Conservation (phyloP, 2,888 invertebrate genomes). For the Lomographa bimaculata region DNA sequence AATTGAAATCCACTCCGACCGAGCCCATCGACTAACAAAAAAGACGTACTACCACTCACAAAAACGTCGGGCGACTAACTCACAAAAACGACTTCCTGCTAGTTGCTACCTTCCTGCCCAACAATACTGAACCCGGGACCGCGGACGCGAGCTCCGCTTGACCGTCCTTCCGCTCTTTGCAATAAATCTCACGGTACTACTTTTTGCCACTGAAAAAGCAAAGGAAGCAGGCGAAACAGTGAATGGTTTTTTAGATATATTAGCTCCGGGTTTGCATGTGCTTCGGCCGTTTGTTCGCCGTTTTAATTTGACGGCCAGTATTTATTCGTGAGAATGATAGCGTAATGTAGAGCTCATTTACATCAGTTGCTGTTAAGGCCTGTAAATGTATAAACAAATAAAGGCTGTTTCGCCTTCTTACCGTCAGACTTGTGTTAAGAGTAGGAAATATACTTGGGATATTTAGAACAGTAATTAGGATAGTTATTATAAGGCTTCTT, state of each 20-base stretch:
- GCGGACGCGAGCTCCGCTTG: slow-evolving; percentile 31
- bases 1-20: slow-evolving; percentile 12
- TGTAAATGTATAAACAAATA: no score
- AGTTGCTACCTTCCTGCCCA: slow-evolving; percentile 26
- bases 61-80: slow-evolving; percentile 11
- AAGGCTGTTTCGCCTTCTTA: no score
- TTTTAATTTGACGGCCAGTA: slow-evolving; percentile 16
- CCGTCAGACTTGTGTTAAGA: no score
- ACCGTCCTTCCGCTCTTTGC: slow-evolving; percentile 42
- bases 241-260: slow-evolving; percentile 40
- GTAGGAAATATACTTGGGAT: no score
- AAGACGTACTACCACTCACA: slow-evolving; percentile 14
- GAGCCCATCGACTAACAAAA: no score
- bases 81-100: slow-evolving; percentile 13
- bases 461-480: no score
- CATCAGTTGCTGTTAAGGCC: background rate
- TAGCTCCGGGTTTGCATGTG: slow-evolving; percentile 34
- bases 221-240: slow-evolving; percentile 24
- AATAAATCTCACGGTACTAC: slow-evolving; percentile 43
- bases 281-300: slow-evolving; percentile 14
- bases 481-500: no score
- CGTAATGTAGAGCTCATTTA: slow-evolving; percentile 9
- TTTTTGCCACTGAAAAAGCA: slow-evolving; percentile 38
- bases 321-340: slow-evolving; percentile 11
- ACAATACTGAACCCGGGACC: slow-evolving; percentile 33